These are phyloP conservation scores for Sinohyriopsis cumingii DNA, from an alignment of 2,888 invertebrate genomes.

Conservation along the genomic window DNA sequence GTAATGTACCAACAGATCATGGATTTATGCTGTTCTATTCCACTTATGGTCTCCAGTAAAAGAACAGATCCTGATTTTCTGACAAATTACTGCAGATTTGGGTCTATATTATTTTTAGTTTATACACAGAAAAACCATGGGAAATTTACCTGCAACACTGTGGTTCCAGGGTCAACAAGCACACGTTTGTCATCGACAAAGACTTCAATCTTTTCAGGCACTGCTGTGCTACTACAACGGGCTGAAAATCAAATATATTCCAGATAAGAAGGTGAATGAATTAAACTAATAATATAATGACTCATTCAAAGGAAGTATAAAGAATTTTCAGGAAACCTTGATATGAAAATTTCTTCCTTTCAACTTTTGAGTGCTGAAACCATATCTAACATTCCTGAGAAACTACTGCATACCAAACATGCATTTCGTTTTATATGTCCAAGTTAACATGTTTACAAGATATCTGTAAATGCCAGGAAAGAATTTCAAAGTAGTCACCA, in stretches of 20 bases:
- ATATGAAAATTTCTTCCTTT: neutral
- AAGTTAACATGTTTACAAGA: too few relatives aligned
- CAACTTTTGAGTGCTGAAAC: neutral
- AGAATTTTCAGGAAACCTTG: neutral
- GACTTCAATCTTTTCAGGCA: constrained; percentile 82
- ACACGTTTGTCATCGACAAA: constrained; percentile 98
- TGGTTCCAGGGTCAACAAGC: constrained; percentile 94
- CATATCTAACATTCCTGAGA: neutral
- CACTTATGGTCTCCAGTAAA: too few relatives aligned
- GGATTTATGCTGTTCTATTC: too few relatives aligned
- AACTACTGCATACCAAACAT: too few relatives aligned
- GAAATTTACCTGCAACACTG: constrained; percentile 88
- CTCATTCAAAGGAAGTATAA: neutral
- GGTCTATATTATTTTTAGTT: neutral
- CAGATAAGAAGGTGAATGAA: neutral
- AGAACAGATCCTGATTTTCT: neutral
- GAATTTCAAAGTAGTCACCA: too few relatives aligned
- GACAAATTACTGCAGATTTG: neutral
- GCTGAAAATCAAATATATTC: constrained; percentile 18
- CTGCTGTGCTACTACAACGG: constrained; percentile 42
- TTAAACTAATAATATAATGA: too few relatives aligned
- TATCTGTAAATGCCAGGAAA: too few relatives aligned
- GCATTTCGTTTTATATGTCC: too few relatives aligned
- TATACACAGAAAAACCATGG: neutral
- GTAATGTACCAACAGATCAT: too few relatives aligned